Conservation (phyloP, 2,113 vertebrate species). For the Girardinichthys multiradiatus region DNA sequence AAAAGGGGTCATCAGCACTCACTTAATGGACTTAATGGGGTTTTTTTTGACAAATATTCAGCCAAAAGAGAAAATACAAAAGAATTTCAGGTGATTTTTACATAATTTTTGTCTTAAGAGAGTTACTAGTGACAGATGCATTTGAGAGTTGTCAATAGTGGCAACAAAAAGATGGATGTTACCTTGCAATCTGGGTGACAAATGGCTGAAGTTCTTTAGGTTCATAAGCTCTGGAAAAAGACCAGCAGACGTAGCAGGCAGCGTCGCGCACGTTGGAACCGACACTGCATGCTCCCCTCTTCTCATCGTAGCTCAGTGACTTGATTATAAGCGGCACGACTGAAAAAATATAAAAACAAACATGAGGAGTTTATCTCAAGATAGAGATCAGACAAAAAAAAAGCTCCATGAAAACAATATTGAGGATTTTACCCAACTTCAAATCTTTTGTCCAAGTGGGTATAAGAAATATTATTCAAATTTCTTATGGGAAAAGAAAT, state of each 20-base stretch:
- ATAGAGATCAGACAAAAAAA: neutral
- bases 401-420: neutral
- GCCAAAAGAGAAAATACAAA: neutral
- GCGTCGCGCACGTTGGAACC: slow-evolving; percentile 92
- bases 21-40: too few species aligned
- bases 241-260: slow-evolving; percentile 97
- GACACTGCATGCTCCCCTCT: slow-evolving; percentile 91
- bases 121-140: neutral
- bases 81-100: neutral
- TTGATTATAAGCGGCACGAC: slow-evolving; percentile 91
- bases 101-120: neutral
- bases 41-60: neutral
- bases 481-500: neutral
- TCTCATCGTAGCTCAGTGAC: slow-evolving; percentile 92
- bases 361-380: neutral
- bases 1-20: too few species aligned
- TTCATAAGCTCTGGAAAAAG: slow-evolving; percentile 95
- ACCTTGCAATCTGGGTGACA: slow-evolving; percentile 92
- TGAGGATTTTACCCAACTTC: neutral
- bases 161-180: slow-evolving; percentile 2
- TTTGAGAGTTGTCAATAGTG: neutral
- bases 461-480: neutral
- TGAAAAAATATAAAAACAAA: slow-evolving; percentile 56
- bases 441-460: neutral
- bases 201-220: slow-evolving; percentile 88